Evolutionary conservation across 2,797 vertebrate species (phyloP).

Genomic region (Clarias laeviceps): DNA sequence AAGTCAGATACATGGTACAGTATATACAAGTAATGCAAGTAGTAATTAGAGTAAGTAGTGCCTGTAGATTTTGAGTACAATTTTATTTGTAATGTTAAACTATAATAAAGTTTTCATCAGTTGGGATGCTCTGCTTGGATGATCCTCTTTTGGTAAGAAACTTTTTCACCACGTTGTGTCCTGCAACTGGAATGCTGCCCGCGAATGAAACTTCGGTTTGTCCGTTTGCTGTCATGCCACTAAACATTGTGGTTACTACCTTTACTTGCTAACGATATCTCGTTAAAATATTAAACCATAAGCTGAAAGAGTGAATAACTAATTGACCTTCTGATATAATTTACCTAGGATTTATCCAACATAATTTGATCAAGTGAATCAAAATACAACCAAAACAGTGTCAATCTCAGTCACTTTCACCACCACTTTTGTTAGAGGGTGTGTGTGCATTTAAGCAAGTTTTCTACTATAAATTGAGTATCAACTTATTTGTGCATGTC

Average conservation of each 20-base stretch:
- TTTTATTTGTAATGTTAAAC: constrained; percentile 42
- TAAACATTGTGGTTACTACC: constrained; percentile 29
- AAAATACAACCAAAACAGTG: neutral
- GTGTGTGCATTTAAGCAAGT: neutral
- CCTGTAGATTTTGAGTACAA: neutral
- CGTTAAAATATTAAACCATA: neutral
- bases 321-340: neutral
- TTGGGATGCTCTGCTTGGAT: constrained; percentile 67
- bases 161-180: constrained; percentile 23
- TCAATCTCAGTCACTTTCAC: neutral
- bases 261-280: neutral
- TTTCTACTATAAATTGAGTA: neutral
- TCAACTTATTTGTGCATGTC: neutral
- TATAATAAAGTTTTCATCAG: constrained; percentile 54
- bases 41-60: neutral
- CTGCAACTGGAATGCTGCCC: constrained; percentile 47
- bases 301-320: neutral
- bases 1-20: neutral
- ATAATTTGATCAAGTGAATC: neutral
- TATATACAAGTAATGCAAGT: neutral
- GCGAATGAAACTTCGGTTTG: constrained; percentile 48
- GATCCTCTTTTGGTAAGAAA: constrained; percentile 67
- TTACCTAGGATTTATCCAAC: neutral
- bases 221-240: constrained; percentile 44
- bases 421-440: neutral